phyloP scores from a whole-genome alignment of 2,888 invertebrate species.

The Noctuana brunneofusca region DNA sequence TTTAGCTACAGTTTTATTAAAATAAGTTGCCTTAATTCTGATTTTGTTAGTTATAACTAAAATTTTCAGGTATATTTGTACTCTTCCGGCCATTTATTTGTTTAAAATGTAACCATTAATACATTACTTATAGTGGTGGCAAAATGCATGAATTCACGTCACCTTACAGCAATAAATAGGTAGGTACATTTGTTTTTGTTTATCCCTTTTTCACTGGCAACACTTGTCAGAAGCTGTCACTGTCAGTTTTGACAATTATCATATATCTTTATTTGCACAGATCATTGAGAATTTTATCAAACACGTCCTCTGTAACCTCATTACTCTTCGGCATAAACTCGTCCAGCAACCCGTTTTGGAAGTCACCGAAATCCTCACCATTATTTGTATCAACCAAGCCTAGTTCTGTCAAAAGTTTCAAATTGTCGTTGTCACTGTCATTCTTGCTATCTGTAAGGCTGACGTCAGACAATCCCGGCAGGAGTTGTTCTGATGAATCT shows the following conservation, averaged over 20 bases:
- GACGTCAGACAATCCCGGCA: conserved; percentile 57
- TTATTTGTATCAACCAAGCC: conserved; percentile 79
- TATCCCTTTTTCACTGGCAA: neutral
- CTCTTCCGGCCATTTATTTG: neutral
- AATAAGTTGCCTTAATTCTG: no score
- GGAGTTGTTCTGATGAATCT: conserved; percentile 63
- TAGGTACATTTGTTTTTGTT: neutral
- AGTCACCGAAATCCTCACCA: conserved; percentile 70
- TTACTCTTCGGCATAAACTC: conserved; percentile 54
- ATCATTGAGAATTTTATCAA: conserved; percentile 71
- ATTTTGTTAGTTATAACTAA: no score
- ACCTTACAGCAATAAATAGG: neutral
- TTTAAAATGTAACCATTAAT: neutral
- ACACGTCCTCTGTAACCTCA: conserved; percentile 64
- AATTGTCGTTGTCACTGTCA: conserved; percentile 63
- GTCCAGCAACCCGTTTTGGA: conserved; percentile 68
- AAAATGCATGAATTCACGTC: neutral
- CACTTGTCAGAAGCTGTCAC: neutral
- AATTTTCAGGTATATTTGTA: neutral
- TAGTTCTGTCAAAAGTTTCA: conserved; percentile 80
- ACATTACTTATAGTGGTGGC: neutral
- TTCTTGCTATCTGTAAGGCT: conserved; percentile 42
- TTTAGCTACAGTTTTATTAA: no score
- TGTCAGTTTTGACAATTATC: no score
- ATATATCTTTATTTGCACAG: conserved; percentile 47